phyloP scores from a whole-genome alignment of 2,888 invertebrate genomes.

The Caenorhabditis plicata region DNA sequence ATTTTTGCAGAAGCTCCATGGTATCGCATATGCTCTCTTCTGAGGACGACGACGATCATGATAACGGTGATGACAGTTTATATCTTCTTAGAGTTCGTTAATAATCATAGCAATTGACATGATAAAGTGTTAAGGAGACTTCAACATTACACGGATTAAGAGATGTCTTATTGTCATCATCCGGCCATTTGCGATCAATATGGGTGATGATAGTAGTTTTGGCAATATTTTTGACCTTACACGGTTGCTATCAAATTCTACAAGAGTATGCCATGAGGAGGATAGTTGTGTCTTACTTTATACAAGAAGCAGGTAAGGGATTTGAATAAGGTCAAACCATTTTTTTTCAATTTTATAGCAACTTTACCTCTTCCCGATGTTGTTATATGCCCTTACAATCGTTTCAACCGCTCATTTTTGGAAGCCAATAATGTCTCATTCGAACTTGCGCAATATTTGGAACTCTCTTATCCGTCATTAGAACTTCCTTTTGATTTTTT shows the following conservation, averaged over 20 bases:
- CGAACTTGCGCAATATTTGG: constrained; percentile 56
- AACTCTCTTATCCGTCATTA: constrained; percentile 54
- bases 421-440: constrained; percentile 49
- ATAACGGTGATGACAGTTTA: constrained; percentile 36
- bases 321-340: neutral
- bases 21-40: constrained; percentile 3
- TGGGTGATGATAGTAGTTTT: constrained; percentile 43
- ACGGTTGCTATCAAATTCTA: constrained; percentile 44
- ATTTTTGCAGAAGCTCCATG: constrained; percentile 16
- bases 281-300: constrained; percentile 56
- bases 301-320: constrained; percentile 40
- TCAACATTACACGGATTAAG: constrained; percentile 52
- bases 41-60: constrained; percentile 18
- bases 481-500: constrained; percentile 30
- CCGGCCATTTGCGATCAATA: constrained; percentile 20
- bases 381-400: constrained; percentile 64
- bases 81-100: constrained; percentile 18
- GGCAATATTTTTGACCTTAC: constrained; percentile 35
- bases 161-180: constrained; percentile 40
- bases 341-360: constrained; percentile 8
- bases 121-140: constrained; percentile 32
- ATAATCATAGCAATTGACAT: neutral
- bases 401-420: constrained; percentile 54
- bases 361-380: constrained; percentile 53
- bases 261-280: constrained; percentile 35